Base-by-base conservation (phyloP, 2,888 invertebrate genomes). In the Pheosia gnoma region DNA sequence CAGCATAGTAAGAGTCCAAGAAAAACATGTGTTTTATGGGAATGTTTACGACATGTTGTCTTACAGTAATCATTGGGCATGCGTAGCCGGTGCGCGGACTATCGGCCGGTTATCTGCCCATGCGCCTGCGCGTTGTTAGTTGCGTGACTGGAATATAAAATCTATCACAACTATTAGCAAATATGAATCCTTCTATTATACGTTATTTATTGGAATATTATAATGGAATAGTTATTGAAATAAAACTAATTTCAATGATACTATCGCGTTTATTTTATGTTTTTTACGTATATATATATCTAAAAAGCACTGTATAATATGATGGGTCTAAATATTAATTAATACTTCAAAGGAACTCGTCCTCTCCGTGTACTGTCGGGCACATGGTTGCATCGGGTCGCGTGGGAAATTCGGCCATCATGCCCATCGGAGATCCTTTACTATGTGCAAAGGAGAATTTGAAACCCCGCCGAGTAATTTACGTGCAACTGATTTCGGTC, bases 91-190 rank as follows among this genome's bases (percentile, higher is more conserved):
- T 78, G 81, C 79, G 79, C 79, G 79, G 82, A 85, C 82, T 87
- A 87, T 88, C 88, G 82, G 79, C 66, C 80, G 80, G 79, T 79
- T 88, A 90, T 91, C 88, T 84, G 62, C 68, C 66, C 54, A 25
- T 65, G 81, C 80, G 81, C 79, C 76, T 73, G 84, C 80, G 86
- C 90, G 85, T 92, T 91, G 92, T 92, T 92, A 92, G 87, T 78
- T 85, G 76, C 92, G 91, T 88, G 92, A 80, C 67, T 79, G 70
- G 92, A 89, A 91, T 93, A 91, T 85, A 86, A 89, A 90, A 82
- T 88, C 83, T 79, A 86, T 86, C 79, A 74, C 73, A 78, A 78
- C 86, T 87, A 88, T 90, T 91, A 90, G 86, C 80, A 84, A 90
- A 91, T 91, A 87, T 89, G 85, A 87, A 86, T 87, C 80, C 77